Percentiles rank a stretch among this genome's conserved stretches.
Evolutionary conservation across 53 echinoderm and acorn worm genomes (phyloP).

Genomic region (Henricia sp.): DNA sequence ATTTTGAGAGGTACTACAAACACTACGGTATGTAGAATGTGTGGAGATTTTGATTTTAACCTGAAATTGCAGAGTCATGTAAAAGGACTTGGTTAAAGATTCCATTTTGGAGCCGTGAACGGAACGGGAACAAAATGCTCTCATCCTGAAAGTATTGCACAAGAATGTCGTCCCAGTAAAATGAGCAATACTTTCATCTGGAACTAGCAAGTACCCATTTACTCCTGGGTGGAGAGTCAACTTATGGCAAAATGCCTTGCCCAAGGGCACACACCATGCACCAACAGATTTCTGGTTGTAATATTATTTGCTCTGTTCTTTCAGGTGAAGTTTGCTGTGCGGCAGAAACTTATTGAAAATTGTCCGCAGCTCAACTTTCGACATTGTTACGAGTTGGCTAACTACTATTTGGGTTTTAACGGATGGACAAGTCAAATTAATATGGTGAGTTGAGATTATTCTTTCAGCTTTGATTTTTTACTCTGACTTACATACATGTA

Average conservation of each 20-base stretch:
- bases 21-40: too few species aligned
- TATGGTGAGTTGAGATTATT: slow-evolving; percentile 41
- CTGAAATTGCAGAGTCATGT: too few species aligned
- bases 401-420: slow-evolving; percentile 72
- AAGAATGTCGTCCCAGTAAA: too few species aligned
- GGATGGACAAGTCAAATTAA: slow-evolving; percentile 63
- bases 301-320: neutral
- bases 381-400: slow-evolving; percentile 68
- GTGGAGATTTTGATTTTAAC: too few species aligned
- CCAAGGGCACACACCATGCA: neutral
- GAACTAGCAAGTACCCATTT: too few species aligned
- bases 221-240: neutral
- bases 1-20: too few species aligned
- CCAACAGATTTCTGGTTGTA: neutral
- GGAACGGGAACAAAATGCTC: too few species aligned
- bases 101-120: too few species aligned
- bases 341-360: slow-evolving; percentile 16
- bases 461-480: neutral
- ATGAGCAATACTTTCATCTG: neutral
- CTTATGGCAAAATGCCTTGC: neutral
- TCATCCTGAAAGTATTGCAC: too few species aligned
- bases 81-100: too few species aligned
- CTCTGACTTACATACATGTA: neutral
- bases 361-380: slow-evolving; percentile 22
- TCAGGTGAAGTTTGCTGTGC: slow-evolving; percentile 54